Percentiles rank a stretch among this genome's conserved stretches.
Evolutionary conservation across 1,140 invertebrate species (phyloP).

Genomic region (Latrodectus geometricus): DNA sequence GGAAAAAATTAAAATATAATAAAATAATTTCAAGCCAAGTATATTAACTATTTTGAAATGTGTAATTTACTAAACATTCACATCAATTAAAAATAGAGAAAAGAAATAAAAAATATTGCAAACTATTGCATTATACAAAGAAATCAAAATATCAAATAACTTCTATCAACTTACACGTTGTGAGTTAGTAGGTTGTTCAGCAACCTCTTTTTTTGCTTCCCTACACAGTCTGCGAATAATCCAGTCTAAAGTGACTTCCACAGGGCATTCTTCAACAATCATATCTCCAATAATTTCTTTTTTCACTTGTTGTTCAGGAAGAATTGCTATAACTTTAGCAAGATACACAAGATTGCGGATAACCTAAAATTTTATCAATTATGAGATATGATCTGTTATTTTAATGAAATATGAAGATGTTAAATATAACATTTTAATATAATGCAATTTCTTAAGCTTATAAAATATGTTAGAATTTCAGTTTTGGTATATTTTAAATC

Average conservation of each 20-base stretch:
- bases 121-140: background rate
- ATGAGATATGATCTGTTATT: background rate
- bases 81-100: too few relatives aligned
- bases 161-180: slow-evolving; percentile 69
- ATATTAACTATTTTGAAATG: too few relatives aligned
- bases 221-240: slow-evolving; percentile 77
- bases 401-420: background rate
- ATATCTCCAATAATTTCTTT: slow-evolving; percentile 62
- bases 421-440: background rate
- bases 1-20: too few relatives aligned
- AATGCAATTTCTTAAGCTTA: too few relatives aligned
- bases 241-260: slow-evolving; percentile 72
- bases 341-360: slow-evolving; percentile 81
- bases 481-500: too few relatives aligned
- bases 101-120: too few relatives aligned
- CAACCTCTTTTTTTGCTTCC: slow-evolving; percentile 80
- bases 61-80: too few relatives aligned
- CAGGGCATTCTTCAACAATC: background rate
- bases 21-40: too few relatives aligned
- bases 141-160: background rate
- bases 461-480: too few relatives aligned
- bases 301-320: slow-evolving; percentile 69
- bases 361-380: slow-evolving; percentile 58
- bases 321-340: slow-evolving; percentile 74
- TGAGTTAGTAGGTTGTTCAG: slow-evolving; percentile 70